Conservation (phyloP, 1,140 invertebrate genomes). For the Ditylenchus dipsaci region DNA sequence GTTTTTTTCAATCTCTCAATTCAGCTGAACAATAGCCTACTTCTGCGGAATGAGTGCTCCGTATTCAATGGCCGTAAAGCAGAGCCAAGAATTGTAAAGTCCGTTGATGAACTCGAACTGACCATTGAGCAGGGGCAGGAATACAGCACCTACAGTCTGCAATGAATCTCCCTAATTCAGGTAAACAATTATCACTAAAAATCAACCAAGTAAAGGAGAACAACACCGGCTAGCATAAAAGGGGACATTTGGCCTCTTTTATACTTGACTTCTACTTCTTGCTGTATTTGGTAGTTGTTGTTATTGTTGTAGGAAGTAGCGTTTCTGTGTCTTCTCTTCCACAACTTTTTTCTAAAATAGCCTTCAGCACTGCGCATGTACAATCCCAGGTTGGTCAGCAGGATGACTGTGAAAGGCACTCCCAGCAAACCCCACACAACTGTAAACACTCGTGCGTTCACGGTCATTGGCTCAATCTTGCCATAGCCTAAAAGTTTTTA, state of each 20-base stretch:
- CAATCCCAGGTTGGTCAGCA: slow-evolving; percentile 39
- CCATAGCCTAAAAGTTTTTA: slow-evolving; percentile 36
- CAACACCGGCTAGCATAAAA: slow-evolving; percentile 24
- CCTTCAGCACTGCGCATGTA: slow-evolving; percentile 34
- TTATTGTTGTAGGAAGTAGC: not conserved
- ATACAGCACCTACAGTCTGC: slow-evolving; percentile 31
- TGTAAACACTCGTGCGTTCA: slow-evolving; percentile 34
- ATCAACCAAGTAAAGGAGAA: slow-evolving; percentile 37
- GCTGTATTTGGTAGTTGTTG: slow-evolving; percentile 8
- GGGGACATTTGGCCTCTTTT: slow-evolving; percentile 28
- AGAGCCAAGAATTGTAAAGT: slow-evolving; percentile 41
- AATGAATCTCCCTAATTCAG: slow-evolving; percentile 6
- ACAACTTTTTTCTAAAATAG: slow-evolving; percentile 9
- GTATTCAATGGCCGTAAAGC: slow-evolving; percentile 46
- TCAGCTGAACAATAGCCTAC: not conserved
- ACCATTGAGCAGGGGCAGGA: slow-evolving; percentile 40
- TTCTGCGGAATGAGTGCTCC: slow-evolving; percentile 38
- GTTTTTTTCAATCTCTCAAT: too few species aligned
- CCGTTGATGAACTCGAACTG: slow-evolving; percentile 44
- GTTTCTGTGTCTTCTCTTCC: not conserved
- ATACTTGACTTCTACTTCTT: slow-evolving; percentile 2
- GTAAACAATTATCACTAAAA: not conserved
- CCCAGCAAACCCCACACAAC: slow-evolving; percentile 38
- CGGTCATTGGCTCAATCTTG: slow-evolving; percentile 40
- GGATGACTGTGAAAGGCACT: slow-evolving; percentile 41